These are phyloP conservation scores for Lottia gigantea DNA, from an alignment of 2,888 invertebrate genomes.

Conservation along the genomic window DNA sequence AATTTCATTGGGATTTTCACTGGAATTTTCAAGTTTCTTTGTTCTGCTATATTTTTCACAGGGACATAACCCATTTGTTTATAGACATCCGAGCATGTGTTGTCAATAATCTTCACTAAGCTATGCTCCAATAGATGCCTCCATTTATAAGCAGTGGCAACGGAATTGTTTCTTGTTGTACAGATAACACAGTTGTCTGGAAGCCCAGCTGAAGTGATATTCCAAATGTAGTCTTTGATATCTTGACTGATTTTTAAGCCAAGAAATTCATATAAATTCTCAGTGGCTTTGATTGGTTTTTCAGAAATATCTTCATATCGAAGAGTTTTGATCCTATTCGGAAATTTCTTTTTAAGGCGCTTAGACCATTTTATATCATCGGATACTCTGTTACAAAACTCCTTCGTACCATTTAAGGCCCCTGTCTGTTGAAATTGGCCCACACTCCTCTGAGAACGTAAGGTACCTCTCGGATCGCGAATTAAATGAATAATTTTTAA, in stretches of 20 bases:
- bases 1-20: not conserved
- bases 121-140: not conserved
- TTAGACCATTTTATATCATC: constrained; percentile 8
- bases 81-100: not conserved
- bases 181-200: constrained; percentile 13
- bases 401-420: not conserved
- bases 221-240: constrained; percentile 25
- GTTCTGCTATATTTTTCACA: not conserved
- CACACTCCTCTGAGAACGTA: constrained; percentile 18
- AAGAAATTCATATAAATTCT: constrained; percentile 22
- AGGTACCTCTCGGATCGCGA: constrained; percentile 25
- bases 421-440: constrained; percentile 3
- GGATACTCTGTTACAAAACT: constrained; percentile 10
- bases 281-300: constrained; percentile 15
- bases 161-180: constrained; percentile 20
- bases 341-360: not conserved
- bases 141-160: constrained; percentile 25
- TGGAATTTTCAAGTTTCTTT: not conserved
- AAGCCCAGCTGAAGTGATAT: constrained; percentile 20
- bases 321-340: constrained; percentile 20
- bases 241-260: constrained; percentile 10
- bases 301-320: constrained; percentile 29
- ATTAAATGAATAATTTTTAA: constrained; percentile 29
- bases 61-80: not conserved
- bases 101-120: not conserved